phyloP scores from a whole-genome alignment of 2,888 invertebrate genomes.

The Pinctada fucata region DNA sequence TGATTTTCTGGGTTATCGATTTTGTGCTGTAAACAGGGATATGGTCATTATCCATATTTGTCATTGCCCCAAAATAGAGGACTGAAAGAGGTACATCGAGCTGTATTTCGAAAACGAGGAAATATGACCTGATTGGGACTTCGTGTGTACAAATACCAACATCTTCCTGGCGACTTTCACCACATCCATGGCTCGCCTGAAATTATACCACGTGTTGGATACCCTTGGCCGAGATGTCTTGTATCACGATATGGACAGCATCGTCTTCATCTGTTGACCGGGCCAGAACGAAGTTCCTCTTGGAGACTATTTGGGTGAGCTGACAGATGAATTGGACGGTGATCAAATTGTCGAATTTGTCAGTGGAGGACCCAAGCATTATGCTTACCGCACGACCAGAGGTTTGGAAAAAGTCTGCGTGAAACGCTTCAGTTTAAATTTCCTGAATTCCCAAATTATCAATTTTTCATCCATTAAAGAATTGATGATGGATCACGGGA shows the following conservation, averaged over 20 bases:
- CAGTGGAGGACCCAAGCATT: no score
- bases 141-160: constrained; percentile 22
- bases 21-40: no score
- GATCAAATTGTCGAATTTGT: neutral
- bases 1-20: no score
- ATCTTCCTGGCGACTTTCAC: constrained; percentile 37
- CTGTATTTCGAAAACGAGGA: neutral
- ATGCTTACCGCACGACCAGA: constrained; percentile 22
- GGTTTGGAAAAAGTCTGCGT: constrained; percentile 1
- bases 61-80: no score
- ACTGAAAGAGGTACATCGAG: no score
- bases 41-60: no score
- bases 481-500: no score
- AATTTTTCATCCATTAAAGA: no score
- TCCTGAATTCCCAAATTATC: neutral
- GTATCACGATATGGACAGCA: no score
- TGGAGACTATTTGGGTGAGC: neutral
- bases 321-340: constrained; percentile 12
- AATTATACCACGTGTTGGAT: constrained; percentile 33
- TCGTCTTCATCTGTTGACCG: constrained; percentile 8
- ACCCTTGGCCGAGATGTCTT: neutral
- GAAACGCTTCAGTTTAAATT: neutral
- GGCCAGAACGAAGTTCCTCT: neutral
- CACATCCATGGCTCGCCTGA: constrained; percentile 30
- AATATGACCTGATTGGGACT: constrained; percentile 6